These are phyloP conservation scores for Drosophila rufa DNA, from an alignment of 1,140 invertebrate species.

Conservation along the genomic window DNA sequence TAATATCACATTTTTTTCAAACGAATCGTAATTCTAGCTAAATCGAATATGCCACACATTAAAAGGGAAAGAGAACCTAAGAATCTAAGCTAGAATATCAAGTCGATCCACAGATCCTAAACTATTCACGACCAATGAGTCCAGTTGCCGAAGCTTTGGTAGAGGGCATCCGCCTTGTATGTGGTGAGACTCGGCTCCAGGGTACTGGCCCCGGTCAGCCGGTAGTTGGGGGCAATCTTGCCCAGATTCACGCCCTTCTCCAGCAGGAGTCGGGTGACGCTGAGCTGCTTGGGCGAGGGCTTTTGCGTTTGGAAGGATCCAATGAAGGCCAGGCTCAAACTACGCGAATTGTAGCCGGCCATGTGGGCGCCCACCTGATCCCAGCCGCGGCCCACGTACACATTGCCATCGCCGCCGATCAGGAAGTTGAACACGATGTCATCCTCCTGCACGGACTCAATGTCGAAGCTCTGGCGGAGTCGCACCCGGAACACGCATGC, in stretches of 20 bases:
- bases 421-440: slow-evolving; percentile 89
- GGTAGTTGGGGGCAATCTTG: slow-evolving; percentile 87
- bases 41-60: slow-evolving; percentile 68
- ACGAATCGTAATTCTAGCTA: slow-evolving; percentile 56
- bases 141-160: slow-evolving; percentile 87
- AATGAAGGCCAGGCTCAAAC: slow-evolving; percentile 87
- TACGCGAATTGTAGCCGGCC: slow-evolving; percentile 87
- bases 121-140: slow-evolving; percentile 87
- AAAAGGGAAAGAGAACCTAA: slow-evolving; percentile 16
- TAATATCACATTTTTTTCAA: slow-evolving; percentile 73
- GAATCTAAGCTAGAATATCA: slow-evolving; percentile 48
- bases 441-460: slow-evolving; percentile 87
- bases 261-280: slow-evolving; percentile 87
- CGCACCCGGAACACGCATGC: slow-evolving; percentile 87
- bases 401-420: slow-evolving; percentile 88
- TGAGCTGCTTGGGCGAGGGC: slow-evolving; percentile 87
- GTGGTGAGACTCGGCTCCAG: slow-evolving; percentile 87
- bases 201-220: slow-evolving; percentile 88
- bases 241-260: slow-evolving; percentile 86
- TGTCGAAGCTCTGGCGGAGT: slow-evolving; percentile 90
- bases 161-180: slow-evolving; percentile 89
- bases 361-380: slow-evolving; percentile 87
- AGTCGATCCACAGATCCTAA: slow-evolving; percentile 20
- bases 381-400: slow-evolving; percentile 89
- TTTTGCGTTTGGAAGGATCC: slow-evolving; percentile 86